Conservation (phyloP, 2,113 vertebrate species). For the Arothron firmamentum region DNA sequence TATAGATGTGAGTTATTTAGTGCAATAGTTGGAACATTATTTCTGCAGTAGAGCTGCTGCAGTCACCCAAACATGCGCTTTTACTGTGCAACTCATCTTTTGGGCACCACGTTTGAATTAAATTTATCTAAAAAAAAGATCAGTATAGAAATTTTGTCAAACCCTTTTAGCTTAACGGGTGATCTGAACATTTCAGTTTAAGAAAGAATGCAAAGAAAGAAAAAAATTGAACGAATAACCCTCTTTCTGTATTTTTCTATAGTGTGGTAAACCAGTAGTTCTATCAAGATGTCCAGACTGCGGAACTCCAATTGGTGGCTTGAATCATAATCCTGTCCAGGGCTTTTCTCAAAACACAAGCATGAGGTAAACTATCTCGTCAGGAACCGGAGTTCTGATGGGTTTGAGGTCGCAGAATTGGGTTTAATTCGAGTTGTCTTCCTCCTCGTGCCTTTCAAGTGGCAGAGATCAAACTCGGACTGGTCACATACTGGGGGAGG, state of each 20-base stretch:
- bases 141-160: not conserved
- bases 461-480: slow-evolving; percentile 44
- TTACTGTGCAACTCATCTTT: not conserved
- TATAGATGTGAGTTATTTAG: too few relatives aligned
- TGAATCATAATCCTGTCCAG: accelerated
- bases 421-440: not conserved
- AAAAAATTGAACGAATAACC: not conserved
- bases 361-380: slow-evolving; percentile 3
- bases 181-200: not conserved
- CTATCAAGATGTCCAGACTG: slow-evolving; percentile 33
- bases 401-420: not conserved
- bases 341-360: slow-evolving; percentile 44
- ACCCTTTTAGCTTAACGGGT: not conserved
- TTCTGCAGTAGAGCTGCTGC: too few relatives aligned
- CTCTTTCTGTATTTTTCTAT: slow-evolving; percentile 3
- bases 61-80: too few relatives aligned
- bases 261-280: slow-evolving; percentile 63
- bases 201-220: too few relatives aligned
- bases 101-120: not conserved
- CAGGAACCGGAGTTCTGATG: not conserved
- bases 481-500: slow-evolving; percentile 66
- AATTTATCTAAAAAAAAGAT: not conserved
- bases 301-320: slow-evolving; percentile 55
- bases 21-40: too few relatives aligned
- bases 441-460: not conserved